These are phyloP conservation scores for Drosophila micromelanica DNA, from an alignment of 1,140 invertebrate species.

Conservation along the genomic window DNA sequence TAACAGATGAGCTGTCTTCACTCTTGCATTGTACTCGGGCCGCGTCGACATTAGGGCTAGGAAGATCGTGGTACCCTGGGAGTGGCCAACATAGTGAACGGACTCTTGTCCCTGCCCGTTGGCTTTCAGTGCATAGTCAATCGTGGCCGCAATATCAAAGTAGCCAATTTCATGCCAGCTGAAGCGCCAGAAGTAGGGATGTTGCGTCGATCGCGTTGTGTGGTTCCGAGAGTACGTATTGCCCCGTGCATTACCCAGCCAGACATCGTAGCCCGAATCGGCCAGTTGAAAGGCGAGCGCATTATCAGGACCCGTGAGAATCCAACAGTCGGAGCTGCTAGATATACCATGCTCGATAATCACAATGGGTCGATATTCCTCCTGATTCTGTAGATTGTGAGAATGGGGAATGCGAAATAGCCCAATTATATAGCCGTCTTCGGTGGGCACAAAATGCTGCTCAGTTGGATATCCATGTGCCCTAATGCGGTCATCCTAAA, in stretches of 20 bases:
- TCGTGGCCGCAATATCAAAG: slow-evolving; percentile 88
- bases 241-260: slow-evolving; percentile 85
- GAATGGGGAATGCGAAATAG: slow-evolving; percentile 85
- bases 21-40: slow-evolving; percentile 87
- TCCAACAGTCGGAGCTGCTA: slow-evolving; percentile 90
- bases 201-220: slow-evolving; percentile 84
- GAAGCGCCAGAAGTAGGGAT: slow-evolving; percentile 86
- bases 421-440: slow-evolving; percentile 85
- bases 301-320: slow-evolving; percentile 88
- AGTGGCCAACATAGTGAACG: slow-evolving; percentile 88
- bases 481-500: slow-evolving; percentile 55
- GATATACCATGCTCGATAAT: slow-evolving; percentile 90
- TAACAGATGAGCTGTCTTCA: slow-evolving; percentile 85
- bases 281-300: slow-evolving; percentile 86
- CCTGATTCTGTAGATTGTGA: slow-evolving; percentile 50
- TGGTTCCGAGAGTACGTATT: slow-evolving; percentile 85
- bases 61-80: slow-evolving; percentile 86
- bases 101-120: slow-evolving; percentile 85
- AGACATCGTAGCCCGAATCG: slow-evolving; percentile 90
- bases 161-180: slow-evolving; percentile 88
- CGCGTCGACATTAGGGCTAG: slow-evolving; percentile 85
- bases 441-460: slow-evolving; percentile 84
- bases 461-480: slow-evolving; percentile 85
- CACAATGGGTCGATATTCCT: slow-evolving; percentile 85
- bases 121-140: slow-evolving; percentile 87